A percentile compares a stretch with the other conserved stretches of the same genome.
These are phyloP conservation scores for Celastrina argiolus DNA, from an alignment of 2,888 invertebrate species.

Conservation along the genomic window DNA sequence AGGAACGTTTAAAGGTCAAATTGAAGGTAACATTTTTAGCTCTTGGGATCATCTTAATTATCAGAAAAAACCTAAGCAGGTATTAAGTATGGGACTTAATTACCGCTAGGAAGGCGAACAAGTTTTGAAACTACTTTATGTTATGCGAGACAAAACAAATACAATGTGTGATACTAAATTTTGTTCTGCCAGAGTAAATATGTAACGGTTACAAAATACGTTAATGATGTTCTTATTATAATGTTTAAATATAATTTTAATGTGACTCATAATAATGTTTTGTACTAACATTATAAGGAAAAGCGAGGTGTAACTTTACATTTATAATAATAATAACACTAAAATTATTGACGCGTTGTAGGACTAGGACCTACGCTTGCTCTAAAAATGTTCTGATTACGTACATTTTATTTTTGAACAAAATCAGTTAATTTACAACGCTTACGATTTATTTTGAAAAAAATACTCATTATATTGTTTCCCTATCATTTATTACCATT, in stretches of 20 bases:
- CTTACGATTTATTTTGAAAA: neutral
- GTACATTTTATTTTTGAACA: too few relatives aligned
- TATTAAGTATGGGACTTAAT: too few relatives aligned
- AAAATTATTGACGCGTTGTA: too few relatives aligned
- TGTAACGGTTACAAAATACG: neutral
- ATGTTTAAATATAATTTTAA: constrained; percentile 1
- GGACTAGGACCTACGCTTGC: too few relatives aligned
- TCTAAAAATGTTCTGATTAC: too few relatives aligned
- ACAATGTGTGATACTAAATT: neutral
- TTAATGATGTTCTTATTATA: neutral
- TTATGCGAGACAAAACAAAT: neutral
- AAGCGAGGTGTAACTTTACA: neutral
- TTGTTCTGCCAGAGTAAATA: neutral
- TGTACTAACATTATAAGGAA: neutral
- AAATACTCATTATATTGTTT: constrained; percentile 6
- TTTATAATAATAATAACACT: neutral
- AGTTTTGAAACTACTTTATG: neutral
- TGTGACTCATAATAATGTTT: neutral
- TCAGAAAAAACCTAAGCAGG: too few relatives aligned
- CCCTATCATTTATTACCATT: neutral
- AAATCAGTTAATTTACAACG: too few relatives aligned
- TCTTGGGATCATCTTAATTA: too few relatives aligned
- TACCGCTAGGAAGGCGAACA: too few relatives aligned
- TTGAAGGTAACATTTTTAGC: too few relatives aligned
- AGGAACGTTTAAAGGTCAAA: too few relatives aligned